Evolutionary conservation across 1,140 invertebrate species (phyloP), one percentile per base, ranked within the genome.

Genomic region (Cepaea nemoralis): DNA sequence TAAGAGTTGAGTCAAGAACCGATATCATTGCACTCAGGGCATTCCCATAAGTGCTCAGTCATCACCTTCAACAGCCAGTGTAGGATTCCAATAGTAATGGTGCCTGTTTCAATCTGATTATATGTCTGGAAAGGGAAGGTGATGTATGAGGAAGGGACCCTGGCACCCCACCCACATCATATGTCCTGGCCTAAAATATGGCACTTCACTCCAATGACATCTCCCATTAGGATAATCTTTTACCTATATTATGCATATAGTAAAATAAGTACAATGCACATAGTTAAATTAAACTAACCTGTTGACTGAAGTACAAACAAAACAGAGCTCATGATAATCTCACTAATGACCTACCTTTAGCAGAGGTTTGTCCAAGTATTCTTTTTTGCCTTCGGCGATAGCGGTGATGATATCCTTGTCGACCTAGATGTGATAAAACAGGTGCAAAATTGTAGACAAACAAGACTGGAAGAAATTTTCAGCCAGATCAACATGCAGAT

Each of bases 401-500:
- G 81, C 85, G 73, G 87, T 86, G 1, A 93, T 83, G 0, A 92
- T 91, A 35, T 90, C 89, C 81, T 92, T 92, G 84, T 93, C 91
- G 76, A 93, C 71, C 91, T 93, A 86, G 33, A 87, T n/a, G n/a
- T 22, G 22, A 77, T 27, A 14, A n/a, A 70, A n/a, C 74, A 69
- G 45, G 14, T 33, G 24, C 14, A 55, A 55, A 16, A 16, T 55
- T 16, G n/a, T n/a, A 14, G 14, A 55, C 50, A 55, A n/a, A 14
- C 50, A 55, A 55, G n/a, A 69, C 3, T 14, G 31, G 66, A 69
- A 35, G n/a, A 6, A 66, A 27, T 66, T 12, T n/a, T n/a, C 24
- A 8, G 10, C 10, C 6, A 66, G 24, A 14, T 55, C n/a, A 27
- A 66, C 10, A 66, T 33, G 31, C 63, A n/a, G n/a, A 66, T 12